These are phyloP conservation scores for Ptilonorhynchus violaceus DNA, from an alignment of 2,113 vertebrate genomes.

Conservation along the genomic window DNA sequence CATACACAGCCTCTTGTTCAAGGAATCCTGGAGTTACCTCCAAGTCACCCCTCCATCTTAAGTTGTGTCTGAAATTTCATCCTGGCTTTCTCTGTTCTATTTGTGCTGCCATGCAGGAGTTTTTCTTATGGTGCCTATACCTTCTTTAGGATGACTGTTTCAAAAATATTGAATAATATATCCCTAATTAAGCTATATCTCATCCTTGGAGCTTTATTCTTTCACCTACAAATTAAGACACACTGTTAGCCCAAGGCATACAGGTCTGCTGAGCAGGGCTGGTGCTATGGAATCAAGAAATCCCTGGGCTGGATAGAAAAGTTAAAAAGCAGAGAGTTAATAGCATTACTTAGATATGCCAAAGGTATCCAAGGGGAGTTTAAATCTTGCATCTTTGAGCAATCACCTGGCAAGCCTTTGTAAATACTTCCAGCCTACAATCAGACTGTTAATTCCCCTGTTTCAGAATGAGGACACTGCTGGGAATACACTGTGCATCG, in stretches of 20 bases:
- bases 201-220: background rate
- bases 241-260: background rate
- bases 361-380: background rate
- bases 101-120: background rate
- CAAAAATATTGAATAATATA: background rate
- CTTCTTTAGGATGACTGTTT: background rate
- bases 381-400: background rate
- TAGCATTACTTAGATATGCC: background rate
- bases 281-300: background rate
- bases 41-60: background rate
- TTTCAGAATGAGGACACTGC: background rate
- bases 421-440: constrained; percentile 2
- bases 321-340: background rate
- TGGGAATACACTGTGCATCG: background rate
- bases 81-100: background rate
- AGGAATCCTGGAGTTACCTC: background rate
- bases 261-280: background rate
- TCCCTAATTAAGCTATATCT: background rate
- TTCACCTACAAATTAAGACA: background rate
- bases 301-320: background rate
- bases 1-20: background rate
- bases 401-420: background rate
- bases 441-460: background rate
- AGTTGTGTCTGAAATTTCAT: background rate
- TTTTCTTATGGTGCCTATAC: background rate